These are phyloP conservation scores for Amphimedon queenslandica DNA, from an alignment of 37 sponge, comb jelly and placozoan genomes.

Conservation along the genomic window DNA sequence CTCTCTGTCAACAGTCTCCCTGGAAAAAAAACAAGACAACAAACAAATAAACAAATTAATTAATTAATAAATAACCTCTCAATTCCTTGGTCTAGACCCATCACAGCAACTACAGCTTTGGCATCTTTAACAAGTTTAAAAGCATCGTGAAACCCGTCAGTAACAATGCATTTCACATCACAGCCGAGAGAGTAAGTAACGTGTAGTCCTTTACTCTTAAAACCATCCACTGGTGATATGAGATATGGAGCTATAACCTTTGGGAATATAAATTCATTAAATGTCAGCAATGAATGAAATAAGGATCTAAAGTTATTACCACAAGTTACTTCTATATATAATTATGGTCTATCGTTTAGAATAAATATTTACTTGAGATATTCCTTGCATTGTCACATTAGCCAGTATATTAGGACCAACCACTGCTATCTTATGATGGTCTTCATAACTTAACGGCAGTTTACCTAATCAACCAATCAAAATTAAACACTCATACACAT, in stretches of 20 bases:
- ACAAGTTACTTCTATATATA: background rate
- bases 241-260: slow-evolving; percentile 77
- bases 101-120: slow-evolving; percentile 63
- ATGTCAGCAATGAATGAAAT: background rate
- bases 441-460: slow-evolving; percentile 45
- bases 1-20: slow-evolving; percentile 69
- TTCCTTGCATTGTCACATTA: slow-evolving; percentile 74
- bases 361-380: no score
- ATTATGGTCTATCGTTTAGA: no score
- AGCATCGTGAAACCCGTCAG: slow-evolving; percentile 56
- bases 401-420: slow-evolving; percentile 73
- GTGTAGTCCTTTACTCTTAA: slow-evolving; percentile 16
- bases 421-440: slow-evolving; percentile 37
- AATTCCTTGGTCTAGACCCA: slow-evolving; percentile 53
- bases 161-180: slow-evolving; percentile 52
- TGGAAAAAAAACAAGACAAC: slow-evolving; percentile 10
- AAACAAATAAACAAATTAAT: no score
- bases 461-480: slow-evolving; percentile 22
- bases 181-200: slow-evolving; percentile 55
- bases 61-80: no score
- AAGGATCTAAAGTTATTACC: background rate
- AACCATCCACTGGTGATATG: slow-evolving; percentile 65
- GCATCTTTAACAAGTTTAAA: slow-evolving; percentile 39
- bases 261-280: background rate
- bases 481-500: no score